Evolutionary conservation across 2,888 invertebrate species (phyloP).

Genomic region (Phasia obesa): DNA sequence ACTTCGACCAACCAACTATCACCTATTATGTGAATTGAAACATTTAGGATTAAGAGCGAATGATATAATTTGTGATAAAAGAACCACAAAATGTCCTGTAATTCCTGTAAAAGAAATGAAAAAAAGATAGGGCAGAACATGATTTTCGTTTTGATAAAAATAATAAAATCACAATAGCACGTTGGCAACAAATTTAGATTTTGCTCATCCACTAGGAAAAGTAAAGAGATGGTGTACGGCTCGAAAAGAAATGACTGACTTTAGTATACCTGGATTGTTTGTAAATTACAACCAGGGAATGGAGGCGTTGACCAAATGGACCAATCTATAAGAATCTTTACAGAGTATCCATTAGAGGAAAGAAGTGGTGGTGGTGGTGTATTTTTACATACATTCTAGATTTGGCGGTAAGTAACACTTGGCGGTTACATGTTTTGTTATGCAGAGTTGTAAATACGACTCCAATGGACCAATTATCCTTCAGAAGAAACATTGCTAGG

Average conservation of each 20-base stretch:
- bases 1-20: constrained; percentile 3
- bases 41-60: constrained; percentile 5
- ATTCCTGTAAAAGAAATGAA: constrained; percentile 10
- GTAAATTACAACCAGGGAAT: not conserved
- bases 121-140: not conserved
- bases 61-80: constrained; percentile 3
- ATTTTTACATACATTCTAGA: too few relatives aligned
- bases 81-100: constrained; percentile 25
- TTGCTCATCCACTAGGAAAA: constrained; percentile 13
- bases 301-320: too few relatives aligned
- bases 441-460: too few relatives aligned
- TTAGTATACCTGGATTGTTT: constrained; percentile 16
- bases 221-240: constrained; percentile 7
- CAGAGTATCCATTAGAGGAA: not conserved
- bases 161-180: constrained; percentile 11
- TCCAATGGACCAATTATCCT: too few relatives aligned
- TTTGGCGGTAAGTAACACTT: too few relatives aligned
- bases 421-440: too few relatives aligned
- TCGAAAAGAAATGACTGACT: constrained; percentile 12
- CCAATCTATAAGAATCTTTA: too few relatives aligned
- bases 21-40: constrained; percentile 20
- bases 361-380: not conserved
- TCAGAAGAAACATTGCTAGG: too few relatives aligned
- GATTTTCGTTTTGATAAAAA: constrained; percentile 21
- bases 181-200: constrained; percentile 22